Percentiles rank a stretch among this genome's conserved stretches.
Conservation (phyloP, 2,888 invertebrate genomes). For the Auanema sp. region DNA sequence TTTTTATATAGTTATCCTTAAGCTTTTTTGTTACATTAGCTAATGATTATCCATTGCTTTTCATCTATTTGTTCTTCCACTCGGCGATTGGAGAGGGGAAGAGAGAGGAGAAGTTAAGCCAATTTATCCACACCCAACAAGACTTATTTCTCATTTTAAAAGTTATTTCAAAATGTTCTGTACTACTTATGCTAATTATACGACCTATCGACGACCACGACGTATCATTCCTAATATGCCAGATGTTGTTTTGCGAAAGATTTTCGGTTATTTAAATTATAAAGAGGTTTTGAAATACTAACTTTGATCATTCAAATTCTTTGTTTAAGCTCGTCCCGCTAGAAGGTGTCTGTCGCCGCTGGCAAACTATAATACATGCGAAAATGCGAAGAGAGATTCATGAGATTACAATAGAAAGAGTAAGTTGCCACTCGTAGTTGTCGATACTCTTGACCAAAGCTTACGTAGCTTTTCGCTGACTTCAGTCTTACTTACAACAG, state of each 20-base stretch:
- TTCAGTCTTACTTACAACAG: not conserved
- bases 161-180: too few species aligned
- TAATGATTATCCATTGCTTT: too few species aligned
- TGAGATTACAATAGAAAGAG: slow-evolving; percentile 40
- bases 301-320: slow-evolving; percentile 2
- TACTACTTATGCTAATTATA: not conserved
- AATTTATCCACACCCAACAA: too few species aligned
- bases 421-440: slow-evolving; percentile 14
- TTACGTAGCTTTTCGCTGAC: not conserved
- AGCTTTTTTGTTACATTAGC: too few species aligned
- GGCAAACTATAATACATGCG: slow-evolving; percentile 35
- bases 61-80: too few species aligned
- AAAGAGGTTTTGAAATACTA: slow-evolving; percentile 17
- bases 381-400: slow-evolving; percentile 36
- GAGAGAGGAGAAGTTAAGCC: too few species aligned
- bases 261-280: slow-evolving; percentile 27
- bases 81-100: too few species aligned
- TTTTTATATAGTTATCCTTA: too few species aligned
- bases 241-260: slow-evolving; percentile 38
- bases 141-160: too few species aligned
- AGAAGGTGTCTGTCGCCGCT: slow-evolving; percentile 43
- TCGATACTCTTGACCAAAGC: not conserved
- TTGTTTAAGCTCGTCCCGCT: slow-evolving; percentile 26
- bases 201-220: slow-evolving; percentile 8
- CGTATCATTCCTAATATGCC: slow-evolving; percentile 43